Conservation (phyloP, 2,113 vertebrate genomes). For the Sapajus apella region DNA sequence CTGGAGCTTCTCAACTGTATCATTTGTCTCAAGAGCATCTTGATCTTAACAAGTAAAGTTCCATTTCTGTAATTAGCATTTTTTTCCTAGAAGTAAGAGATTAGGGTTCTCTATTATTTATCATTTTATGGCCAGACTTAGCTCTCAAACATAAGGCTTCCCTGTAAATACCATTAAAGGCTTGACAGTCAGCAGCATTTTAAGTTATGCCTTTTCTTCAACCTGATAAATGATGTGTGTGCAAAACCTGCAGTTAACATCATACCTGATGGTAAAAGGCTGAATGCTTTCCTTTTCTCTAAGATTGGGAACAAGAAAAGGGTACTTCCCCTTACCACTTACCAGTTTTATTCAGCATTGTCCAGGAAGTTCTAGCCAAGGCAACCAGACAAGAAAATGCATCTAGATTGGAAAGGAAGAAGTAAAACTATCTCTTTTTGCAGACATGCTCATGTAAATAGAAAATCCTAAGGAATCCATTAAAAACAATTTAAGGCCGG, state of each 20-base stretch:
- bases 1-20: not conserved
- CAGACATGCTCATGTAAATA: not conserved
- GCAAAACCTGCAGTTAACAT: not conserved
- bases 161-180: not conserved
- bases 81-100: not conserved
- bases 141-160: not conserved
- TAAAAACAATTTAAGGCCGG: not conserved
- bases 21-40: not conserved
- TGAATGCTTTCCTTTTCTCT: not conserved
- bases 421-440: not conserved
- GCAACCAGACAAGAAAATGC: not conserved
- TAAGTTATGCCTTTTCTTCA: not conserved
- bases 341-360: not conserved
- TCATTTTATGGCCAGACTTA: not conserved
- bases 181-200: not conserved
- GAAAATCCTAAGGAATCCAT: not conserved
- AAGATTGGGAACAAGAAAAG: not conserved
- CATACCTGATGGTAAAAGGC: not conserved
- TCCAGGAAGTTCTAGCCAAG: not conserved
- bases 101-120: not conserved
- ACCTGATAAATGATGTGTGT: not conserved
- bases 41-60: not conserved
- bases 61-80: not conserved
- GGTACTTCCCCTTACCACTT: not conserved
- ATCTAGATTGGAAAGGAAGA: not conserved